Evolutionary conservation across 2,113 vertebrate species (phyloP), one percentile per base, ranked within the genome.

Genomic region (Garra rufa): DNA sequence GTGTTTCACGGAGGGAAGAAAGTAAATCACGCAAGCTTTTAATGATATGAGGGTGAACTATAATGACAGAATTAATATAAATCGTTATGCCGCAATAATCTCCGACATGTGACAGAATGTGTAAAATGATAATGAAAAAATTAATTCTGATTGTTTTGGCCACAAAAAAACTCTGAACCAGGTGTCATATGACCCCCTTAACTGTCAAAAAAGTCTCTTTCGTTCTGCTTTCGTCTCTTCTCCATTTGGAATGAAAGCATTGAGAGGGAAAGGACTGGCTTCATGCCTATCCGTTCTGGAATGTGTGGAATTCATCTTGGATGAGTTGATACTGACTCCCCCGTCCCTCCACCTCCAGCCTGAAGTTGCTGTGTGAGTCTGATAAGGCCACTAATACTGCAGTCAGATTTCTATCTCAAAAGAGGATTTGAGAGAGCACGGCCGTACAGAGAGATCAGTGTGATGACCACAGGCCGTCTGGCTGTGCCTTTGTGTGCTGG

Each of bases 231-330:
- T 50, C 14, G 28, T 63, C 30, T 38, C 44, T 41, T 34, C 59
- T 34, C 17, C 70, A 21, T 17, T 74, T 76, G 30, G 63, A 74
- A 41, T 82, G 44, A 6, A 63, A 8, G 48, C 41, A 48, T 67
- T 84, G 73, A 67, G 88, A 85, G 85, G 83, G 84, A 70, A 90
- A 89, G 90, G 79, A 83, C 87, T 88, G 89, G 87, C 86, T 88
- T 21, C 82, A 1, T 6, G 89, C 88, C 87, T 89, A 80, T 91
- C 44, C 85, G 83, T 80, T 81, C 74, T 90, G 90, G 92, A 92
- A 95, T 94, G 92, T 85, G 79, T 88, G 90, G 93, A 94, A 94
- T 95, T 92, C 85, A 83, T 67, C n/a, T 84, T 86, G 88, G 76
- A 89, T 85, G 85, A 90, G 88, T 90, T 87, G 78, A 85, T 83